Conservation (phyloP, 2,888 invertebrate species). For the Dasypogon diadema region DNA sequence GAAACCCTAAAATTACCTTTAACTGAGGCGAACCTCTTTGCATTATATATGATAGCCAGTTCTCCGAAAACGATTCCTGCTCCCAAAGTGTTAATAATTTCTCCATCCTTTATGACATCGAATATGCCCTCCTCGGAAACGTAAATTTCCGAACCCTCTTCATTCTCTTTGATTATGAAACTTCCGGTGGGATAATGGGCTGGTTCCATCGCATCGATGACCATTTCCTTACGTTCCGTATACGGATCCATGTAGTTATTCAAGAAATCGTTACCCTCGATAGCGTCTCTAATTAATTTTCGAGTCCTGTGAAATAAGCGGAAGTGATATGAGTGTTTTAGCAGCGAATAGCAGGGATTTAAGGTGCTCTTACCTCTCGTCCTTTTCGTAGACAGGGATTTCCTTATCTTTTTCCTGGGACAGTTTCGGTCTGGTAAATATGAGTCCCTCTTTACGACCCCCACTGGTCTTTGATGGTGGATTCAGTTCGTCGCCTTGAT, state of each 20-base stretch:
- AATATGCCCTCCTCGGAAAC: conserved; percentile 88
- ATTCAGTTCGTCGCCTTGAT: conserved; percentile 47
- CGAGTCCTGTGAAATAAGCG: conserved; percentile 73
- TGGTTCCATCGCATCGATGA: conserved; percentile 86
- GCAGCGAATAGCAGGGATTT: too few relatives aligned
- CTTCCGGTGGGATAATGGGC: conserved; percentile 76
- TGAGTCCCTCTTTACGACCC: conserved; percentile 71
- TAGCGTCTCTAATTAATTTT: conserved; percentile 77
- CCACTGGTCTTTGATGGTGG: conserved; percentile 56
- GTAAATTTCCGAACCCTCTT: conserved; percentile 87
- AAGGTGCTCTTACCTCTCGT: conserved; percentile 70
- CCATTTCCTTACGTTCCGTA: conserved; percentile 76
- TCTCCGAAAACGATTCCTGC: conserved; percentile 91
- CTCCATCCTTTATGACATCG: conserved; percentile 85
- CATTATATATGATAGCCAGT: conserved; percentile 93
- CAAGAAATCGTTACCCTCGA: conserved; percentile 85
- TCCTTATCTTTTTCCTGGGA: conserved; percentile 67
- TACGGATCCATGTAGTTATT: conserved; percentile 82
- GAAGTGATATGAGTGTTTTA: too few relatives aligned
- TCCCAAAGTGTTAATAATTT: conserved; percentile 82
- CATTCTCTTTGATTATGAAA: conserved; percentile 83
- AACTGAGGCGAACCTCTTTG: conserved; percentile 89
- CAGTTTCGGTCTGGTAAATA: conserved; percentile 70
- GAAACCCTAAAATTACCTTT: conserved; percentile 72
- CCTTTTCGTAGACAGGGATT: conserved; percentile 73